A percentile compares a stretch with the other conserved stretches of the same genome.
Evolutionary conservation across 2,888 invertebrate species (phyloP).

Genomic region (Anodontia alba): DNA sequence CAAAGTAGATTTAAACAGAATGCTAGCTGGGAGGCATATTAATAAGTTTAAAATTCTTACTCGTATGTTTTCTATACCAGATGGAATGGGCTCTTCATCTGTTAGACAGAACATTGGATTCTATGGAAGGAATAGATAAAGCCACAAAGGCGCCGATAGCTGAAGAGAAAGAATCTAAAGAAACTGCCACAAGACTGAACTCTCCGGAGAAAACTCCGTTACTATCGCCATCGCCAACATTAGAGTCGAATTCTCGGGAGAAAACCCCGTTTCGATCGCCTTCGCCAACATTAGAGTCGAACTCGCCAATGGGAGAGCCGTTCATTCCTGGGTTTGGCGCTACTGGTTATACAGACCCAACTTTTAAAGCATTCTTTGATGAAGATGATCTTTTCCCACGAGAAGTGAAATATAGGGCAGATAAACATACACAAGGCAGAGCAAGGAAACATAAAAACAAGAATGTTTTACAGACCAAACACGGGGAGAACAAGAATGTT

Average conservation of each 20-base stretch:
- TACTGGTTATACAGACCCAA: not conserved
- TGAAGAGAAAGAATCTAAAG: not conserved
- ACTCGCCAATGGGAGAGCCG: not conserved
- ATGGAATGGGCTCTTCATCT: constrained; percentile 56
- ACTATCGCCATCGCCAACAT: not conserved
- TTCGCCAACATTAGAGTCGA: not conserved
- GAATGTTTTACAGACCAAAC: not conserved
- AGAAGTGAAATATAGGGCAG: not conserved
- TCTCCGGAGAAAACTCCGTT: not conserved
- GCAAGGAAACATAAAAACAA: not conserved
- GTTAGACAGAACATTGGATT: constrained; percentile 37
- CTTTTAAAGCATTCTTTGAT: not conserved
- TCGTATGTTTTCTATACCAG: no score
- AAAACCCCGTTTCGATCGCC: not conserved
- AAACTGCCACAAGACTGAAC: not conserved
- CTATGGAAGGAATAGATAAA: not conserved
- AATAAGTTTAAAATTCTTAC: no score
- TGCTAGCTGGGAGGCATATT: no score
- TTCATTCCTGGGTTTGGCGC: not conserved
- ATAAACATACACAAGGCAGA: not conserved
- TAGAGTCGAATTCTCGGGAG: not conserved
- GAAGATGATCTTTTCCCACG: not conserved
- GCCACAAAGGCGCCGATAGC: not conserved
- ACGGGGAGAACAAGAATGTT: not conserved
- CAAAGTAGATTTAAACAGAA: no score